Base-by-base conservation (phyloP, 2,113 vertebrate species). In the Ceyx margarethae region DNA sequence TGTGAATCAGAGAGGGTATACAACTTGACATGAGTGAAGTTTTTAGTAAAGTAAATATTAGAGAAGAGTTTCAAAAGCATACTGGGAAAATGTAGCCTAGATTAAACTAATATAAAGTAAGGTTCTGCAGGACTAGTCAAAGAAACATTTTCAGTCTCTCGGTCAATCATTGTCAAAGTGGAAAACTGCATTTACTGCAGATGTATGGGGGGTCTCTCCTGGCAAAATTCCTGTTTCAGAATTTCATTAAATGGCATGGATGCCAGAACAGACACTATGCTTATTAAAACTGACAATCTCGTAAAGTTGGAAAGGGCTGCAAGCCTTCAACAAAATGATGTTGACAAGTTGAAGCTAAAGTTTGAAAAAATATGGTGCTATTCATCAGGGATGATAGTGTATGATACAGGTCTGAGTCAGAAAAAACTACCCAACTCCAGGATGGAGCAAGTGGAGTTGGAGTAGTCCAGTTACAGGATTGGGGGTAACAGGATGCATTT, bases 221-320 rank as follows among this genome's bases (percentile, higher is more conserved):
- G 46, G 60, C 25, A 77, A 50, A 91, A 85, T 22, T 83, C 31
- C 31, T 85, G 17, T 77, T 93, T 17, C 45, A 35, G 65, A 81
- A 84, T 82, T 74, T 83, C 69, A 66, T 74, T 71, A 80, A 77
- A 71, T 60, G 46, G 10, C 4, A 0, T 5, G 26, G 31, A 82
- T 17, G 7, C 26, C 1, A 0, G 60, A 45, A 88, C 12, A 90
- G 68, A 81, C 23, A 62, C 10, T 73, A 10, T 12, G 56, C 50
- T 94, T 67, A 81, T 67, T 62, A 91, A 85, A 95, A 21, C 25
- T 91, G 95, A 88, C 82, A 94, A 46, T 73, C 64, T 83, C 72
- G 71, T 80, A 90, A 74, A 81, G 56, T 43, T 88, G 83, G 77
- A 91, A 96, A 90, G 33, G 64, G 64, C 64, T 94, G 72, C 76